Evolutionary conservation across 2,797 vertebrate genomes (phyloP).

Genomic region (Ciconia nigra): DNA sequence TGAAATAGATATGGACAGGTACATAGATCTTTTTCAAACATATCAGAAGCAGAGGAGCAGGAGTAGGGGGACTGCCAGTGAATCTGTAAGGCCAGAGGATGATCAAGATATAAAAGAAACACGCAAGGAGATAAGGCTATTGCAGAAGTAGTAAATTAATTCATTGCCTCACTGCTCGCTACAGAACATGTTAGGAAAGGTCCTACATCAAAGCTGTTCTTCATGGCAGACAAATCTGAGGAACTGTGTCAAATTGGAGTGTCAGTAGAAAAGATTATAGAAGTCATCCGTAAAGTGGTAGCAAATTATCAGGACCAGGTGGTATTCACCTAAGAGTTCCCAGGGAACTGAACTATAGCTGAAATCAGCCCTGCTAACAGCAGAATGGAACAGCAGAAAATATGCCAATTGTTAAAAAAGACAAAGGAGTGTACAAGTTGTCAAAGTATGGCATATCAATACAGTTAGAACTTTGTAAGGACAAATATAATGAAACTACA

Average conservation of each 20-base stretch:
- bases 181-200: neutral
- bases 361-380: neutral
- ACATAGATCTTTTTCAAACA: neutral
- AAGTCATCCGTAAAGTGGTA: neutral
- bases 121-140: neutral
- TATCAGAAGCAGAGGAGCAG: neutral
- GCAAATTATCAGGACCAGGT: neutral
- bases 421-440: neutral
- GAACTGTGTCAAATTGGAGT: neutral
- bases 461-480: neutral
- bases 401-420: neutral
- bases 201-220: neutral
- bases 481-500: neutral
- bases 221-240: neutral
- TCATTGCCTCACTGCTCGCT: neutral
- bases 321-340: neutral
- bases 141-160: neutral
- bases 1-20: neutral
- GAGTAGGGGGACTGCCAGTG: neutral
- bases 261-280: neutral
- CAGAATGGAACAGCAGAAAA: neutral
- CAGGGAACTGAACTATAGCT: neutral
- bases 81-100: neutral
- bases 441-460: neutral
- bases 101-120: neutral